Percentiles rank a stretch among this genome's conserved stretches.
Conservation (phyloP, 2,113 vertebrate species). For the Sinosuthora webbiana region DNA sequence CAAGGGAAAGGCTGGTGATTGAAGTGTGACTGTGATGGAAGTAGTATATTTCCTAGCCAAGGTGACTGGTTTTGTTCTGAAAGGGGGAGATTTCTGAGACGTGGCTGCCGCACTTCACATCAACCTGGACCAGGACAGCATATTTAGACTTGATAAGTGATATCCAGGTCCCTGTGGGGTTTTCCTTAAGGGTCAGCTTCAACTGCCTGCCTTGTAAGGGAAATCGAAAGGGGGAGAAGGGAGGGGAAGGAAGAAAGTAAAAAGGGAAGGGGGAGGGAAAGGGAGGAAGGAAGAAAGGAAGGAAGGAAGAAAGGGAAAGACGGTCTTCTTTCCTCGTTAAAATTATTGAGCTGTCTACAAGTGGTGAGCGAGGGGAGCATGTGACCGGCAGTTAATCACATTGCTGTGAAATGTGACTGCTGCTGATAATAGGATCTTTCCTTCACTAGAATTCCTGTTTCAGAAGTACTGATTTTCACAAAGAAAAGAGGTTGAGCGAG, state of each 20-base stretch:
- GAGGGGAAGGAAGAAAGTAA: neutral
- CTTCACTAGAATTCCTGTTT: conserved; percentile 58
- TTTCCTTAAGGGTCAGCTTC: conserved; percentile 58
- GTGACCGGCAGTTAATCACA: conserved; percentile 66
- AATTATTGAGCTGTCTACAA: conserved; percentile 71
- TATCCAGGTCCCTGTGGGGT: conserved; percentile 34
- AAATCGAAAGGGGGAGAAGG: neutral
- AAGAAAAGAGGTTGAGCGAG: conserved; percentile 55
- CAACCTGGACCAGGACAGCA: conserved; percentile 18
- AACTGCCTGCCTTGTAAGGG: conserved; percentile 28
- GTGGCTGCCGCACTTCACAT: neutral
- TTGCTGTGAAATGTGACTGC: conserved; percentile 68
- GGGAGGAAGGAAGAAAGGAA: neutral
- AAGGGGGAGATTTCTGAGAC: neutral
- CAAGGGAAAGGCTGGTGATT: conserved; percentile 75
- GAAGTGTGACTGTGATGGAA: conserved; percentile 76
- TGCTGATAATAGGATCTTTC: conserved; percentile 63
- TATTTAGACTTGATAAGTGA: conserved; percentile 63
- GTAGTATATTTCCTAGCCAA: conserved; percentile 67
- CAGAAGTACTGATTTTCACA: conserved; percentile 63
- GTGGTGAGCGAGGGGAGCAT: conserved; percentile 29
- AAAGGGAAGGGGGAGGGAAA: neutral
- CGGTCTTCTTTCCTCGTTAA: conserved; percentile 36
- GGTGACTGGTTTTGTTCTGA: conserved; percentile 68
- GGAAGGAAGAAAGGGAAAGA: conserved; percentile 10